These are phyloP conservation scores for Andrena hattorfiana DNA, from an alignment of 2,888 invertebrate species.

Conservation along the genomic window DNA sequence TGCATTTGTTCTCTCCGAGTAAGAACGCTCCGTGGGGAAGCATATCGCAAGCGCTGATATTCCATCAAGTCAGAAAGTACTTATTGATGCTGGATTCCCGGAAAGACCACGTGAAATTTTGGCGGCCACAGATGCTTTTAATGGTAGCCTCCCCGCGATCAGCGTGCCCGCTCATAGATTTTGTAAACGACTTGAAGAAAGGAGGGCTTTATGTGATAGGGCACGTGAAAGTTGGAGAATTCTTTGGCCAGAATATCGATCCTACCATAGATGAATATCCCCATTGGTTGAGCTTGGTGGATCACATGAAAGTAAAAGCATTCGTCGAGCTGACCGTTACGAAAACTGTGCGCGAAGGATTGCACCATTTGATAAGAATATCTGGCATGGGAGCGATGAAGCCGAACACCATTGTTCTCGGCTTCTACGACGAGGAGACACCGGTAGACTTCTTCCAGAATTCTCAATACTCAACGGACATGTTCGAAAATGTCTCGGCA, in stretches of 20 bases:
- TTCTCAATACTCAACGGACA: conserved; percentile 83
- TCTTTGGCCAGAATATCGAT: conserved; percentile 87
- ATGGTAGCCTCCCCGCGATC: conserved; percentile 96
- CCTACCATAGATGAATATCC: conserved; percentile 92
- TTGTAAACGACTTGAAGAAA: conserved; percentile 99
- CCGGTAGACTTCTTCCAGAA: conserved; percentile 92
- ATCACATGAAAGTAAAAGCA: conserved; percentile 97
- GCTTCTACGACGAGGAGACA: conserved; percentile 93
- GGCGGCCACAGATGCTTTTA: conserved; percentile 98
- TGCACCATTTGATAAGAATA: conserved; percentile 95
- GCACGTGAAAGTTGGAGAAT: conserved; percentile 90
- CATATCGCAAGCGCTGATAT: conserved; percentile 99
- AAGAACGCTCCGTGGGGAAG: conserved; percentile 96
- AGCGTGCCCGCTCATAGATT: conserved; percentile 96
- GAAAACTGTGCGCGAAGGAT: conserved; percentile 93
- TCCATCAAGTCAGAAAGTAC: conserved; percentile 98
- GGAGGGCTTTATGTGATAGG: conserved; percentile 95
- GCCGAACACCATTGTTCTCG: conserved; percentile 98
- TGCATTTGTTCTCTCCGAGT: conserved; percentile 96
- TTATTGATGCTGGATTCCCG: conserved; percentile 97
- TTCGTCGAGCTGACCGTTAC: conserved; percentile 98
- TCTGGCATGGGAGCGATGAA: conserved; percentile 99
- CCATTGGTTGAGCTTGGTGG: conserved; percentile 97
- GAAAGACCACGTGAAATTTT: conserved; percentile 99
- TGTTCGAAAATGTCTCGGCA: conserved; percentile 86